Evolutionary conservation across 2,888 invertebrate genomes (phyloP), one percentile per base, ranked within the genome.

Genomic region (Rhamphomyia laevipes): DNA sequence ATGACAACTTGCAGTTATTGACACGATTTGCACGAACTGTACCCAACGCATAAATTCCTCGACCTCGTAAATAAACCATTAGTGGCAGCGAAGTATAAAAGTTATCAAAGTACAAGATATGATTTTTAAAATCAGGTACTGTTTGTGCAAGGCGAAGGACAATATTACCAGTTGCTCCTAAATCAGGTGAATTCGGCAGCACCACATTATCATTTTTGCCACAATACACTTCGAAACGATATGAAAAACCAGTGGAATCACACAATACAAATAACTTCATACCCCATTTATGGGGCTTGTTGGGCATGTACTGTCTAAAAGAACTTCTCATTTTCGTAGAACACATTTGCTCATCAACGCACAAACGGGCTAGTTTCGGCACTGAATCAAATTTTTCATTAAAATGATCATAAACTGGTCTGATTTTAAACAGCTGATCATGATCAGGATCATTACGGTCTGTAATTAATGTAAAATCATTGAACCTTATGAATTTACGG

Each of bases 211-310:
- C 44, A 49, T 53, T 54, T 44, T 48, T 48, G 12, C 51, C 55
- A 42, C 51, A 43, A 40, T 52, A 49, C 21, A 48, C 38, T 43
- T 55, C 51, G 43, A 55, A 47, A 46, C 53, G 50, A 48, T 57
- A 58, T 18, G 54, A 51, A 46, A 50, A 57, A 12, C 56, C 58
- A 37, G 51, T 53, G 37, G 46, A 50, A 42, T 57, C 59, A 47
- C 58, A 55, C 12, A 59, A 50, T 16, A 58, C 54, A 47, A 45
- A 56, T 18, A 56, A 48, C 46, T 57, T 58, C 50, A 53, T 55
- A 13, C 57, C 55, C 58, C 58, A 57, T 53, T 56, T 55, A 51
- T 57, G 53, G n/a, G 56, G 57, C 47, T 58, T 59, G 27, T 52
- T 53, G 5, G 55, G 57, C 47, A 57, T 52, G 37, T 59, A 60